Evolutionary conservation across 1,140 invertebrate species (phyloP).

Genomic region (Pinna nobilis): DNA sequence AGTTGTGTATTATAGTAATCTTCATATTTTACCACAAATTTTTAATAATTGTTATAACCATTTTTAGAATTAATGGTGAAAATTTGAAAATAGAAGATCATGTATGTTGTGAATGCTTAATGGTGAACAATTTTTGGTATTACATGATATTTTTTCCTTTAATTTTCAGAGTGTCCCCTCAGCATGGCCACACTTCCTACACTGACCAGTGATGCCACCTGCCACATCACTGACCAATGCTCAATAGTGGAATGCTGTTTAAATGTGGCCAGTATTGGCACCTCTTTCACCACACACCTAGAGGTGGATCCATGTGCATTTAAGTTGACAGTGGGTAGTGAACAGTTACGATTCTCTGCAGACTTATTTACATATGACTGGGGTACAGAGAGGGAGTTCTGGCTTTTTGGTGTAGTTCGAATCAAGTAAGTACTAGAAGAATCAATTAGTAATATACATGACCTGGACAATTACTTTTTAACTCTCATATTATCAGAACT

Average conservation of each 20-base stretch:
- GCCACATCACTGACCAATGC: constrained; percentile 17
- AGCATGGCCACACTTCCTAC: constrained; percentile 6
- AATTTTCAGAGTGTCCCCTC: constrained; percentile 7
- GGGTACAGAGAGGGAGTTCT: constrained; percentile 17
- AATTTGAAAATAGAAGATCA: too few relatives aligned
- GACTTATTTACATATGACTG: constrained; percentile 30
- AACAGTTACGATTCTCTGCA: constrained; percentile 15
- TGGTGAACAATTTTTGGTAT: too few relatives aligned
- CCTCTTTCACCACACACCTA: constrained; percentile 7
- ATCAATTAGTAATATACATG: too few relatives aligned
- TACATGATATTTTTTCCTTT: not conserved
- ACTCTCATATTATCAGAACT: not conserved
- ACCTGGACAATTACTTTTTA: too few relatives aligned
- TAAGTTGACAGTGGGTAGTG: constrained; percentile 29
- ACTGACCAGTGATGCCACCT: not conserved
- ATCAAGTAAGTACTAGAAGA: constrained; percentile 23
- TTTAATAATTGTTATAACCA: too few relatives aligned
- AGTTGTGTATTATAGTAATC: too few relatives aligned
- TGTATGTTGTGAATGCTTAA: too few relatives aligned
- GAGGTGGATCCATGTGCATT: constrained; percentile 24
- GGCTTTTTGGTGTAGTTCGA: constrained; percentile 28
- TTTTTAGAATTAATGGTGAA: too few relatives aligned
- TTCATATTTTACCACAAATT: too few relatives aligned
- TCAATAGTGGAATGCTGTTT: constrained; percentile 24
- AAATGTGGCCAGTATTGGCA: constrained; percentile 16